Base-by-base conservation (phyloP, 2,113 vertebrate genomes). In the Salminus brasiliensis region DNA sequence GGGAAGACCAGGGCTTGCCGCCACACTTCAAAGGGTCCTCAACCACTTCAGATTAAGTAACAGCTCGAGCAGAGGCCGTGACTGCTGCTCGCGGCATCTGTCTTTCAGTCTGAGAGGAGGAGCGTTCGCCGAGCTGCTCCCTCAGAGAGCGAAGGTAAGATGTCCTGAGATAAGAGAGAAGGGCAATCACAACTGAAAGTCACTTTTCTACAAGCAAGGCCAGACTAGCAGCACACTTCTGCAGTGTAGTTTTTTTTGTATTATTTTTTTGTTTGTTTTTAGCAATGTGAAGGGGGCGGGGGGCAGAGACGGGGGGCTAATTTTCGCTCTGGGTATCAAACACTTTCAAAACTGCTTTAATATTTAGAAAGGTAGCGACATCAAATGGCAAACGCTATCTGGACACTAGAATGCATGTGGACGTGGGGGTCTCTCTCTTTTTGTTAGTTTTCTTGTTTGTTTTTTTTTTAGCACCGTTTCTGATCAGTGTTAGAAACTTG, bases 1-100 rank as follows among this genome's bases (percentile, higher is more conserved):
- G 85, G 87, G 68, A 88, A 89, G 88, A 89, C 89, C 90, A 89
- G 90, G 90, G 87, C 88, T 83, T 83, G 62, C 85, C 81, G 80
- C 86, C 87, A 84, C 59, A 76, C 62, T 74, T 74, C 79, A 74
- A 34, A 81, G 41, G 43, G n/a, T 80, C 62, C 69, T 36, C 23
- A 25, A 68, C 23, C 47, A 52, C 66, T 57, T 47, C n/a, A 55
- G 68, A 59, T 72, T 68, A 41, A 71, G 53, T 53, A 67, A 78
- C 5, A 47, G 55, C 13, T 27, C 12, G 47, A 55, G 27, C 63
- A 23, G 74, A 77, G 49, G 63, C 16, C 21, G 27, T 23, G 63
- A 68, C 63, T 68, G 63, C 74, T 53, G 62, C 45, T 29, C 60
- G 32, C 69, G 1, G 27, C 60, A 0, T 63, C 45, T 29, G 71